Base-by-base conservation (phyloP, 2,113 vertebrate genomes). In the Emberiza fucata region DNA sequence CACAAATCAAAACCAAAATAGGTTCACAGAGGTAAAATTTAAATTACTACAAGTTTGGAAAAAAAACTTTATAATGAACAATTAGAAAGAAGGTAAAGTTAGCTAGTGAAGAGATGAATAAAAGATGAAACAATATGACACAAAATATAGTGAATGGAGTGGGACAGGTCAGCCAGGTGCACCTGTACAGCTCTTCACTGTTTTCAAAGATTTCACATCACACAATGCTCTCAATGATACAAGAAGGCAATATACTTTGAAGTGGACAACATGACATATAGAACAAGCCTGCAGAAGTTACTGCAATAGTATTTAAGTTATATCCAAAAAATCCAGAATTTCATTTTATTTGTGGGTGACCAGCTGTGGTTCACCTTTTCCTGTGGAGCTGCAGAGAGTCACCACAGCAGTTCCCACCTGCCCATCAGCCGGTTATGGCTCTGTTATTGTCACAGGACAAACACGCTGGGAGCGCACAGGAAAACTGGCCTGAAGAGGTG, bases 401-500 rank as follows among this genome's bases (percentile, higher is more conserved):
- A 69, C n/a, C 45, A 61, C 45, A 77, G 54, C 28, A 28, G 48
- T 6, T 65, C 72, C 66, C 2, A 0, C 33, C 35, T 45, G 31
- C 1, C 20, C 22, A 48, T 54, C 22, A 21, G 33, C 29, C 71
- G 70, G 15, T 59, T 61, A 53, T 0, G 10, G 47, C 9, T 71
- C 69, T n/a, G 25, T 47, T 6, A 5, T 7, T 45, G 16, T 37
- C 64, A 75, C 0, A 0, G 20, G 19, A 42, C 45, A 54, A 81
- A 70, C 12, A 8, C 1, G 1, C 3, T 14, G 37, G 63, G 48
- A 88, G 20, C 0, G 0, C 35, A 35, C 14, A 17, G 0, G 1
- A 69, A 86, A 61, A 54, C 12, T 39, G 16, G 13, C 40, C 37
- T 45, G 33, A 42, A 53, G 17, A 69, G 60, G 5, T 17, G 24